phyloP scores from a whole-genome alignment of 2,888 invertebrate species.

The Cryptophagus acutangulus region DNA sequence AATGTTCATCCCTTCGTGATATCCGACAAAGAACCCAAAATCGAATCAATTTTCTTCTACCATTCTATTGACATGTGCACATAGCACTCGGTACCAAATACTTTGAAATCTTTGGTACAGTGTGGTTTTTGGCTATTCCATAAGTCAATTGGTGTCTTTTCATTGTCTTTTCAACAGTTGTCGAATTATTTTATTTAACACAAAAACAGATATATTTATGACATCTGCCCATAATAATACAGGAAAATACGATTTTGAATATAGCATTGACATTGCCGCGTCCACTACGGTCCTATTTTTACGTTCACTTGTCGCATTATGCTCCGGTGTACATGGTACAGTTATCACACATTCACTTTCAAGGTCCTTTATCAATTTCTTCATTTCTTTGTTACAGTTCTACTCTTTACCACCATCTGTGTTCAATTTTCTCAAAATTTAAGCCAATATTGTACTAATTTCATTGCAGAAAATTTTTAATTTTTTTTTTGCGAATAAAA shows the following conservation, averaged over 20 bases:
- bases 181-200: conserved; percentile 18
- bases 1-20: conserved; percentile 19
- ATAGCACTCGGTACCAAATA: conserved; percentile 26
- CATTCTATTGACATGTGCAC: conserved; percentile 24
- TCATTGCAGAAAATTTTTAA: conserved; percentile 12
- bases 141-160: conserved; percentile 17
- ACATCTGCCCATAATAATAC: conserved; percentile 16
- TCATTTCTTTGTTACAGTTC: conserved; percentile 17
- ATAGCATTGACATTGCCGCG: conserved; percentile 18
- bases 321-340: conserved; percentile 16
- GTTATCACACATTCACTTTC: conserved; percentile 20
- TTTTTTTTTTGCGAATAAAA: conserved; percentile 14
- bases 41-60: conserved; percentile 19
- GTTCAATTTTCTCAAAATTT: conserved; percentile 21
- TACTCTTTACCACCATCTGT: conserved; percentile 25
- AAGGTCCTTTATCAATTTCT: conserved; percentile 11
- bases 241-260: conserved; percentile 17
- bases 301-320: conserved; percentile 15
- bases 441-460: conserved; percentile 19
- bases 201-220: conserved; percentile 20
- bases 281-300: conserved; percentile 17
- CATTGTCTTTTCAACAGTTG: conserved; percentile 11
- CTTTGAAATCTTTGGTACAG: conserved; percentile 14
- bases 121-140: conserved; percentile 12
- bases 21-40: conserved; percentile 21